Conservation (phyloP, 2,888 invertebrate genomes). For the Drosophila maculinotata region DNA sequence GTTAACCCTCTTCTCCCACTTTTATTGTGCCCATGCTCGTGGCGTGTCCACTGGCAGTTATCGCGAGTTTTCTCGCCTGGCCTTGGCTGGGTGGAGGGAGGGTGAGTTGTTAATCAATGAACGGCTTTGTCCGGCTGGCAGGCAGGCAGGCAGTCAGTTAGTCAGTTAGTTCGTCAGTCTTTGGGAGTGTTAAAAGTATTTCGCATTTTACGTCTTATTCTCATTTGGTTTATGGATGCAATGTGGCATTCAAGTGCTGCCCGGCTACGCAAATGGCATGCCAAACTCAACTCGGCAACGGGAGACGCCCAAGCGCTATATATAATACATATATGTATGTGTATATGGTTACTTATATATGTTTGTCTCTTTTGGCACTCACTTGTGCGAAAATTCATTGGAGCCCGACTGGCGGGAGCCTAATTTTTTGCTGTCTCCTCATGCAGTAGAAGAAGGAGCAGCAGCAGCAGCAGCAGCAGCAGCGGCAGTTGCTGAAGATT, state of each 20-base stretch:
- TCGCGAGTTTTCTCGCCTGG: constrained; percentile 67
- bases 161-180: constrained; percentile 1
- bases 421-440: constrained; percentile 62
- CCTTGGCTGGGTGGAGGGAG: constrained; percentile 51
- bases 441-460: background rate
- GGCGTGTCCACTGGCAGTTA: constrained; percentile 76
- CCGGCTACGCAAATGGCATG: constrained; percentile 57
- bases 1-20: constrained; percentile 7
- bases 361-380: constrained; percentile 77
- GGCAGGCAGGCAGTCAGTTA: constrained; percentile 15
- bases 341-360: constrained; percentile 6
- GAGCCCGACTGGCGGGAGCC: constrained; percentile 88
- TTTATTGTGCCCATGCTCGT: constrained; percentile 22
- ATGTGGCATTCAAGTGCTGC: constrained; percentile 65
- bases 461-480: background rate
- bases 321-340: constrained; percentile 11
- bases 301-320: constrained; percentile 61
- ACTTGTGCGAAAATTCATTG: constrained; percentile 80
- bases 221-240: constrained; percentile 69
- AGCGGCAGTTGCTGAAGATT: constrained; percentile 13
- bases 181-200: constrained; percentile 40
- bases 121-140: constrained; percentile 58
- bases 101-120: constrained; percentile 67
- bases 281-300: constrained; percentile 61
- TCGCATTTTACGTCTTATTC: constrained; percentile 56